Evolutionary conservation across 2,888 invertebrate species (phyloP), one percentile per base, ranked within the genome.

Genomic region (Merodon equestris): DNA sequence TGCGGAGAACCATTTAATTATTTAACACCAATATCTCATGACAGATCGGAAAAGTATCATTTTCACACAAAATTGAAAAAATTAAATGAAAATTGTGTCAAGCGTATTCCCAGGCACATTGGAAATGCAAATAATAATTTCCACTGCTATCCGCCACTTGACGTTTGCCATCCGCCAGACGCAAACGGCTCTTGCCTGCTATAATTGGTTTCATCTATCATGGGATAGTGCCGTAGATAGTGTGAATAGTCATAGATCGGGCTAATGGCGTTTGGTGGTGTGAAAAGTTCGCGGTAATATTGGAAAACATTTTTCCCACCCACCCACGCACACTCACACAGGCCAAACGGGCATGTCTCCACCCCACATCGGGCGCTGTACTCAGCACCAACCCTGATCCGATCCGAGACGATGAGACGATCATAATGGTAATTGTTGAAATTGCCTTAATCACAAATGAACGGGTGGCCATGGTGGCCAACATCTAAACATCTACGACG

Each of bases 101-200:
- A 79, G 79, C 79, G 48, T 74, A 64, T 79, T 79, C 79, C 79
- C 79, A 79, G 70, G 79, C 74, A 47, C 66, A 61, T 77, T 77
- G 67, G 67, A 67, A 72, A 77, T 68, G 74, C 53, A 70, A 34
- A 77, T 57, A 67, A 45, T 38, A 50, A 13, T 57, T 44, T 61
- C 50, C 56, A 50, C 66, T 44, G n/a, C n/a, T n/a, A n/a, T n/a
- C n/a, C n/a, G n/a, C n/a, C n/a, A n/a, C n/a, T n/a, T n/a, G n/a
- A n/a, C n/a, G n/a, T n/a, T n/a, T n/a, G n/a, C 67, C 50, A 61
- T 51, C 66, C 56, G 58, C 58, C 44, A 38, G 54, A 47, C 57
- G 50, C 47, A 64, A 58, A 63, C 63, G 15, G 48, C 15, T 51
- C 36, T 53, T 45, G 68, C 58, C 18, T 34, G 13, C 48, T 63